These are phyloP conservation scores for Pangasius djambal DNA, from an alignment of 2,797 vertebrate species.

Conservation along the genomic window DNA sequence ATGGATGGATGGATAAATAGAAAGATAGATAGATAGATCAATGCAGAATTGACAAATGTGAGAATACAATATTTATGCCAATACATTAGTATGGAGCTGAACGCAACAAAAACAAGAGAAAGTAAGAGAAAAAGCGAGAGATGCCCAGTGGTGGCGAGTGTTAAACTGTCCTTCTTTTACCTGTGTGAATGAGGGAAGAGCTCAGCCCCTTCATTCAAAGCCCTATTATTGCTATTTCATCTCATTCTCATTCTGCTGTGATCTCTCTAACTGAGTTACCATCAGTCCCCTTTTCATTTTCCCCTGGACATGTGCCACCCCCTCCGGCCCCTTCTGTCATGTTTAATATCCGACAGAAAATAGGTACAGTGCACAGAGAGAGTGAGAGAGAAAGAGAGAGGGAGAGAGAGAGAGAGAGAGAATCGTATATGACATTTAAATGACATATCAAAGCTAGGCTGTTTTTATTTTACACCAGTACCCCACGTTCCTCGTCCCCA, in stretches of 20 bases:
- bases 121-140: background rate
- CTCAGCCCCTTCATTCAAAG: conserved; percentile 25
- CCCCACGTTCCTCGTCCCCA: background rate
- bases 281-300: conserved; percentile 57
- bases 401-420: conserved; percentile 6
- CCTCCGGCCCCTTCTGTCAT: conserved; percentile 47
- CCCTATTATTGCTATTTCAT: conserved; percentile 8
- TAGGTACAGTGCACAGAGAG: background rate
- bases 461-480: conserved; percentile 19
- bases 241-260: conserved; percentile 14
- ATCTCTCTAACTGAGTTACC: conserved; percentile 28
- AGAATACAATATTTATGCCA: background rate
- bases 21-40: background rate
- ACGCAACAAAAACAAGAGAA: background rate
- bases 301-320: conserved; percentile 58
- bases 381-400: background rate
- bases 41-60: background rate
- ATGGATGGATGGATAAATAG: background rate
- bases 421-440: background rate
- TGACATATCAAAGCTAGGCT: conserved; percentile 12
- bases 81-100: background rate
- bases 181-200: background rate
- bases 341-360: conserved; percentile 30
- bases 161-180: conserved; percentile 5
- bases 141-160: background rate